Evolutionary conservation across 92 coral and sea anemone species (phyloP), one percentile per base, ranked within the genome.

Genomic region (Umimayanthus kanabou): DNA sequence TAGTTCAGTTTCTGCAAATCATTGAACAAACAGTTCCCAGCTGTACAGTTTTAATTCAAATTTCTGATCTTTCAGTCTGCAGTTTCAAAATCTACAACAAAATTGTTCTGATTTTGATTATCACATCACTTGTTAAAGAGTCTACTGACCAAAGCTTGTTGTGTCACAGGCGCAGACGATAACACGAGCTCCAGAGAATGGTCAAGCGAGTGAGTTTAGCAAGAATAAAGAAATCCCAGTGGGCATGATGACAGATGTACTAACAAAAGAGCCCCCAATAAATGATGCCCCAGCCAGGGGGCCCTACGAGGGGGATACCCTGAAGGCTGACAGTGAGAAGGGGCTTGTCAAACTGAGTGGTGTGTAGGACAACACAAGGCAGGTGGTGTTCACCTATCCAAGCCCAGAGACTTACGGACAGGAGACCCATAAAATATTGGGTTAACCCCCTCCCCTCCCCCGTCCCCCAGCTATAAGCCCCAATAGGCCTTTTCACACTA

Each of bases 331-430:
- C 92, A 96, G 98, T 85, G 98, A 96, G 39, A 93, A 92, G 73
- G 99, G 99, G 1, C 93, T 96, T 0, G 99, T 96, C 43, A 96
- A 96, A 75, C 80, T 96, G 13, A 96, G 99, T 69, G 95, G 98
- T 72, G 99, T 96, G 29, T 96, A 87, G 91, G 76, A 22, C 30
- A 22, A 18, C 30, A 9, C 16, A 10, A 58, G 20, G 3, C 30
- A 28, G 30, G 57, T 33, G 33, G 49, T 30, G 79, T 83, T 30
- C 22, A 15, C 53, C n/a, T 4, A 6, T 15, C 50, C 45, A 75
- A 22, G 25, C n/a, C 40, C 47, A 33, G 78, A 73, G 43, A 71
- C 20, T 9, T 39, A 14, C 49, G 2, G 25, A 73, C 78, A 73
- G 26, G 43, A 73, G 45, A 33, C 37, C 37, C 2, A 2, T 33